A percentile compares a stretch with the other conserved stretches of the same genome.
Evolutionary conservation across 2,113 vertebrate species (phyloP).

Genomic region (Silurus asotus): DNA sequence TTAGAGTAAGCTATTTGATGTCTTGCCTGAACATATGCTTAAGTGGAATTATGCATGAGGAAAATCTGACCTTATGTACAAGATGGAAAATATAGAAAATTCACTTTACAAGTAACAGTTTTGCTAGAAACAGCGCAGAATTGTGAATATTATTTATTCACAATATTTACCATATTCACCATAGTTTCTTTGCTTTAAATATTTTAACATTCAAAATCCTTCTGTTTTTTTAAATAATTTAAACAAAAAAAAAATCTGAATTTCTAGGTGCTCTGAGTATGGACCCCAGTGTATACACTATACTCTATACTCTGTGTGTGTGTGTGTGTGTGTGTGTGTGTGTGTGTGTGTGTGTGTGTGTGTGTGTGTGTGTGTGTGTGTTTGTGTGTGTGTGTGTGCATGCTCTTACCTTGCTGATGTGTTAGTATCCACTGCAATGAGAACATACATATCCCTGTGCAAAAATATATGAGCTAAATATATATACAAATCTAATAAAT

Average conservation of each 20-base stretch:
- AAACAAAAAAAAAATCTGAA: not conserved
- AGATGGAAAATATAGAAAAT: not conserved
- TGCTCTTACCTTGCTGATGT: not conserved
- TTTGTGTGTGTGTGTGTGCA: no score
- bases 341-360: no score
- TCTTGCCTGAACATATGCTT: not conserved
- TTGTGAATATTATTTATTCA: not conserved
- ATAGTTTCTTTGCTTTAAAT: not conserved
- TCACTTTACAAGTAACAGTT: not conserved
- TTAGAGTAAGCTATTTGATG: not conserved
- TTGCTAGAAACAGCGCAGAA: not conserved
- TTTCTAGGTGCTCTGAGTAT: not conserved
- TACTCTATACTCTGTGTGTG: not conserved
- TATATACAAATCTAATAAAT: not conserved
- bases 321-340: no score
- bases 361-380: no score
- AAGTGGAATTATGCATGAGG: not conserved
- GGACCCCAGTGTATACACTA: not conserved
- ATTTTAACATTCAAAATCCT: not conserved
- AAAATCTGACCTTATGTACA: not conserved
- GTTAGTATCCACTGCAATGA: slow-evolving; percentile 1
- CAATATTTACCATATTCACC: not conserved
- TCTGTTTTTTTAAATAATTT: not conserved
- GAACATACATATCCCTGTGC: not conserved
- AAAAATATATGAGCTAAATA: not conserved